Percentiles rank a stretch among this genome's conserved stretches.
phyloP scores from a whole-genome alignment of 2,113 vertebrate genomes.

The Ciconia stormi region DNA sequence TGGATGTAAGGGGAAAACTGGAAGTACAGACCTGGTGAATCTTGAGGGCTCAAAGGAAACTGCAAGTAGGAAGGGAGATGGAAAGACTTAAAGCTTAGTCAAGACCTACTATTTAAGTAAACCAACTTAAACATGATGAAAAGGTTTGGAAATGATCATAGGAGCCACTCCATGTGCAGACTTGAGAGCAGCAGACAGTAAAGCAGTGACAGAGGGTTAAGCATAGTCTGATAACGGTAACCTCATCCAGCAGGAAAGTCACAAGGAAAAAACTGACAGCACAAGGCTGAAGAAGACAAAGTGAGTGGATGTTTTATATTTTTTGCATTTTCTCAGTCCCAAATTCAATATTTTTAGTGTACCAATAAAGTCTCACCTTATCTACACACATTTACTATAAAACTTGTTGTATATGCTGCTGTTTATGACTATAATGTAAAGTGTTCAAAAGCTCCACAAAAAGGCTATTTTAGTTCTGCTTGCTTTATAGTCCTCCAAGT shows the following conservation, averaged over 20 bases:
- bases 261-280: not conserved
- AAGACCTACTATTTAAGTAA: not conserved
- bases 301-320: rapidly evolving
- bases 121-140: not conserved
- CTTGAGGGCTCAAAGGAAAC: not conserved
- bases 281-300: not conserved
- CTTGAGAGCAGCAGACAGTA: not conserved
- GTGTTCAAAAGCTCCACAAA: not conserved
- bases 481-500: not conserved
- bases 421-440: not conserved
- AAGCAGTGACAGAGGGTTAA: not conserved
- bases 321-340: not conserved
- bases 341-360: not conserved
- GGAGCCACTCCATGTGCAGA: not conserved
- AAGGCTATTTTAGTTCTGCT: not conserved
- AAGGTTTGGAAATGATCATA: not conserved
- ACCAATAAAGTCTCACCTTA: not conserved
- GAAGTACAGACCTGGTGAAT: not conserved
- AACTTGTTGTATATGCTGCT: not conserved
- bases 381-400: not conserved
- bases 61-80: not conserved
- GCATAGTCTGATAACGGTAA: not conserved
- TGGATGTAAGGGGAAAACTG: not conserved
- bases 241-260: not conserved
- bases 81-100: not conserved